A percentile compares a stretch with the other conserved stretches of the same genome.
These are phyloP conservation scores for Paradisaea rubra DNA, from an alignment of 2,113 vertebrate species.

Conservation along the genomic window DNA sequence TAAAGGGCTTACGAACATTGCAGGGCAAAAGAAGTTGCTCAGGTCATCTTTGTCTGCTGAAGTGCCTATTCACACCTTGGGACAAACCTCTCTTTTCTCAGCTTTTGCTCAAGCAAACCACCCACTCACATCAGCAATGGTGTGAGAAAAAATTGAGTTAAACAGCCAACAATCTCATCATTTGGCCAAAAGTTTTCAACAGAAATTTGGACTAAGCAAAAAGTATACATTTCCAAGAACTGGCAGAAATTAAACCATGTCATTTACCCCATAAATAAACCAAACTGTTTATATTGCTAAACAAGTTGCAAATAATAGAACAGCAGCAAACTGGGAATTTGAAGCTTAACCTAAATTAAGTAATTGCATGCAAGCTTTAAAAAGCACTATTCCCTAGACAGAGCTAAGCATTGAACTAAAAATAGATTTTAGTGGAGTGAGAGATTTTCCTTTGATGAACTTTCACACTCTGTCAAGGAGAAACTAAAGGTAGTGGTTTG, in stretches of 20 bases:
- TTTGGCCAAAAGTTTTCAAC: neutral
- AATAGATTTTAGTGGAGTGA: slow-evolving; percentile 20
- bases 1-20: neutral
- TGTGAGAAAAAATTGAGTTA: neutral
- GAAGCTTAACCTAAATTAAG: slow-evolving; percentile 51
- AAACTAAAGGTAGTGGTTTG: neutral
- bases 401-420: slow-evolving; percentile 24
- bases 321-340: slow-evolving; percentile 45
- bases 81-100: neutral
- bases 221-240: slow-evolving; percentile 17
- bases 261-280: slow-evolving; percentile 41
- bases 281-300: slow-evolving; percentile 42
- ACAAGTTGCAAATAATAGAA: slow-evolving; percentile 53
- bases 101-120: neutral
- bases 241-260: slow-evolving; percentile 18
- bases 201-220: neutral
- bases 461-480: neutral
- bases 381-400: slow-evolving; percentile 25
- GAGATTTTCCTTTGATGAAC: slow-evolving; percentile 18
- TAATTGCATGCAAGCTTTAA: slow-evolving; percentile 51
- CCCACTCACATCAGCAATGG: neutral
- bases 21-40: neutral
- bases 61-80: neutral
- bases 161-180: neutral
- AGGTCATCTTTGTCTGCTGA: neutral